Conservation (phyloP, 2,113 vertebrate genomes). For the Pundamilia nyererei region DNA sequence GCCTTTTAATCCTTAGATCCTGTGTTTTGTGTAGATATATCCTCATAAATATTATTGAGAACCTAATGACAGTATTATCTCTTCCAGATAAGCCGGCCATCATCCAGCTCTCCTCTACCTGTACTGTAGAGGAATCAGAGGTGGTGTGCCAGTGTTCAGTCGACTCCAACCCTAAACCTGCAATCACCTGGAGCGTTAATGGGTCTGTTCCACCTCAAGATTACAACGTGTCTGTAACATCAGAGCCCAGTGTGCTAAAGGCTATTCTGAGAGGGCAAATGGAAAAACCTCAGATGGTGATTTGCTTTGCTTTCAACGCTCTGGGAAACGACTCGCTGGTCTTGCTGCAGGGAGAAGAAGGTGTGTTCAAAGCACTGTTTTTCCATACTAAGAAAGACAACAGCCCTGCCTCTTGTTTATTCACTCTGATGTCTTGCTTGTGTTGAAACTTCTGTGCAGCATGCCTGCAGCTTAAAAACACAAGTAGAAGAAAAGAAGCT, state of each 20-base stretch:
- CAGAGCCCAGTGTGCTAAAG: not conserved
- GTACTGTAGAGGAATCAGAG: conserved; percentile 28
- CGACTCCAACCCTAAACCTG: conserved; percentile 68
- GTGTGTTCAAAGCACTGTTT: conserved; percentile 15
- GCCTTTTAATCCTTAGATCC: not conserved
- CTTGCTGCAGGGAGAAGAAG: conserved; percentile 38
- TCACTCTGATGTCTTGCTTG: not conserved
- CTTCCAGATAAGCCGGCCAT: conserved; percentile 60
- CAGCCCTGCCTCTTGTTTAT: not conserved
- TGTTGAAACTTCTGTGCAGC: not conserved
- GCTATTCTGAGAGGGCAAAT: conserved; percentile 52
- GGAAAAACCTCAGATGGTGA: conserved; percentile 31
- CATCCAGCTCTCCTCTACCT: conserved; percentile 49
- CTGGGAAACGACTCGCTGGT: conserved; percentile 67
- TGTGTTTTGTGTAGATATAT: not conserved
- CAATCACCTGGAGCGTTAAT: conserved; percentile 72
- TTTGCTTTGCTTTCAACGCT: conserved; percentile 64
- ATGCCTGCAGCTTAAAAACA: not conserved
- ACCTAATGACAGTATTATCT: not conserved
- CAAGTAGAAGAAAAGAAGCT: not conserved
- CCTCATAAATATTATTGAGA: not conserved
- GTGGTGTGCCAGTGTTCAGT: conserved; percentile 63
- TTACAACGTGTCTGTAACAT: conserved; percentile 55
- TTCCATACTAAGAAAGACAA: not conserved
- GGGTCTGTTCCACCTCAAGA: conserved; percentile 38